phyloP scores from a whole-genome alignment of 2,113 vertebrate genomes.

The Malurus melanocephalus region DNA sequence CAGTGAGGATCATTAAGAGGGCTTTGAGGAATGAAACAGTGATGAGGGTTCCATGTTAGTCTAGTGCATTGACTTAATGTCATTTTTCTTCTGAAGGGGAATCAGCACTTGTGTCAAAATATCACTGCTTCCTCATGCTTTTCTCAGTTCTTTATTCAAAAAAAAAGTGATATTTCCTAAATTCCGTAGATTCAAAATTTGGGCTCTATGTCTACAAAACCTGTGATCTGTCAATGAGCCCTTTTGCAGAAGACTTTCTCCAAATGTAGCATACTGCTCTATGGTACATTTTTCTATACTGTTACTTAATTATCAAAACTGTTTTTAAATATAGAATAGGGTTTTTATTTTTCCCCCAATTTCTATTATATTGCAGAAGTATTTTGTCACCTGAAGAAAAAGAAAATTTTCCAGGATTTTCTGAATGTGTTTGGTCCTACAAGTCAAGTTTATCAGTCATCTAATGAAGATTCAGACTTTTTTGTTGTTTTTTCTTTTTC shows the following conservation, averaged over 20 bases:
- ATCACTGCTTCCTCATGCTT: not conserved
- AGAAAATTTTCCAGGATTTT: not conserved
- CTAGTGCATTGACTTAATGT: not conserved
- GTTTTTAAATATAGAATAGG: not conserved
- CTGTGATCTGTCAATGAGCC: not conserved
- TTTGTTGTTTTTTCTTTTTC: not conserved
- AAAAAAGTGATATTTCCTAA: not conserved
- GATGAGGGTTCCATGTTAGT: not conserved
- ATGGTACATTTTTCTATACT: not conserved
- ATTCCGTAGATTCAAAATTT: not conserved
- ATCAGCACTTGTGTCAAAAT: not conserved
- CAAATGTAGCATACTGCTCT: not conserved
- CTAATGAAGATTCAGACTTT: not conserved
- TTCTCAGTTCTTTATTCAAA: not conserved
- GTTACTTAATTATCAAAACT: not conserved
- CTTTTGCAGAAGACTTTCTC: not conserved
- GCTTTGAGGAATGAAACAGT: not conserved
- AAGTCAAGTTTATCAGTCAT: not conserved
- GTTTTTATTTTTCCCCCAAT: not conserved
- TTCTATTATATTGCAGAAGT: not conserved
- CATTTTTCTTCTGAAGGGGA: not conserved
- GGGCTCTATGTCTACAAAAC: not conserved
- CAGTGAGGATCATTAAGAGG: not conserved
- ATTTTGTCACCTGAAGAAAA: not conserved
- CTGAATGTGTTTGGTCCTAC: not conserved